Conservation (phyloP, 2,797 vertebrate genomes). For the Phalloptychus januarius region DNA sequence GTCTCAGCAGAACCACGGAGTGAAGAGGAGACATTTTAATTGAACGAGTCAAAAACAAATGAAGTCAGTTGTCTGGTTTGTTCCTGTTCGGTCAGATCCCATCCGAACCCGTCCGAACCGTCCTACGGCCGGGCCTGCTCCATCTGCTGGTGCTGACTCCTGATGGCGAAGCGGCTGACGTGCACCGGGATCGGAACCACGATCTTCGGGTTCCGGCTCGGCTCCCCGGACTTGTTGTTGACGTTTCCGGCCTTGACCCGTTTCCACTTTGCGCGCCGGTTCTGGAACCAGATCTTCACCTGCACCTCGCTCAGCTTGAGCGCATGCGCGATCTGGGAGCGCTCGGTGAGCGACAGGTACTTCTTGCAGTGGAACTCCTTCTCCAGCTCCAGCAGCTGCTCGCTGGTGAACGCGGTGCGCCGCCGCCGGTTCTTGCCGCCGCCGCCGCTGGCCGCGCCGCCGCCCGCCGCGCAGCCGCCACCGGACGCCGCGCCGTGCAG, state of each 20-base stretch:
- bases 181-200: conserved; percentile 98
- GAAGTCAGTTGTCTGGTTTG: neutral
- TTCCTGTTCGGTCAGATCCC: neutral
- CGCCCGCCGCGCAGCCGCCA: conserved; percentile 67
- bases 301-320: conserved; percentile 98
- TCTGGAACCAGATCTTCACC: conserved; percentile 99
- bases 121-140: conserved; percentile 91
- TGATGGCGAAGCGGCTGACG: conserved; percentile 96
- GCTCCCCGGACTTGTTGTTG: conserved; percentile 97
- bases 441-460: conserved; percentile 54
- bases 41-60: neutral
- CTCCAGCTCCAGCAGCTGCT: conserved; percentile 97
- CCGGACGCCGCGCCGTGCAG: conserved; percentile 50
- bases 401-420: conserved; percentile 96
- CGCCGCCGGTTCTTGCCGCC: conserved; percentile 90
- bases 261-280: conserved; percentile 97
- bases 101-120: neutral
- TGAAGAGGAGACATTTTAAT: neutral
- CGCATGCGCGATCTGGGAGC: conserved; percentile 97
- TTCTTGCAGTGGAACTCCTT: conserved; percentile 99
- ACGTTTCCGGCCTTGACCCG: conserved; percentile 97
- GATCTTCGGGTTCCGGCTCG: conserved; percentile 96
- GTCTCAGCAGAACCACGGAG: neutral
- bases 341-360: conserved; percentile 96
- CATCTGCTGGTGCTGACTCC: conserved; percentile 98